A percentile compares a stretch with the other conserved stretches of the same genome.
Conservation (phyloP, 2,888 invertebrate species). For the Drosophila meridionalis region DNA sequence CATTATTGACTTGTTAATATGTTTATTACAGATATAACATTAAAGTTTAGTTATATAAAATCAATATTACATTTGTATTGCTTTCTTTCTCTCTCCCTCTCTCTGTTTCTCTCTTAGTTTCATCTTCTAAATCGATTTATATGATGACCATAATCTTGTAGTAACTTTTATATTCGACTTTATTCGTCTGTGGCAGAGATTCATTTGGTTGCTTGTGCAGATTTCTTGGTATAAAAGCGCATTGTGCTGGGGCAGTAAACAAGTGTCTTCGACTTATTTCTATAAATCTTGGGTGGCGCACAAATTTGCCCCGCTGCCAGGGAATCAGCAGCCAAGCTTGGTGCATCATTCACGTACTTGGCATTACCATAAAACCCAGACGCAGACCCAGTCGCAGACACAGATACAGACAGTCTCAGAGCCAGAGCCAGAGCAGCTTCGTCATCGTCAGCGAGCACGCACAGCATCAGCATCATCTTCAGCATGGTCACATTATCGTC, state of each 20-base stretch:
- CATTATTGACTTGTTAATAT: no score
- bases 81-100: not conserved
- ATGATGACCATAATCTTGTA: slow-evolving; percentile 42
- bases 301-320: slow-evolving; percentile 43
- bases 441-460: slow-evolving; percentile 42
- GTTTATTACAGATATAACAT: no score
- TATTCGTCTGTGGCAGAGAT: slow-evolving; percentile 29
- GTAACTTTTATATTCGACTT: slow-evolving; percentile 32
- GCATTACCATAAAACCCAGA: slow-evolving; percentile 73
- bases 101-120: not conserved
- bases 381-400: slow-evolving; percentile 4
- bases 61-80: not conserved
- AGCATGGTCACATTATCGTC: slow-evolving; percentile 61
- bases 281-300: slow-evolving; percentile 67
- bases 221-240: slow-evolving; percentile 14
- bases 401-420: slow-evolving; percentile 4
- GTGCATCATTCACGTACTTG: slow-evolving; percentile 69
- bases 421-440: slow-evolving; percentile 25
- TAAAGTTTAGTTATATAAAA: not conserved
- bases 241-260: slow-evolving; percentile 39
- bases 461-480: slow-evolving; percentile 27
- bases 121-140: slow-evolving; percentile 26
- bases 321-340: slow-evolving; percentile 56
- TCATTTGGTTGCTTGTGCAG: slow-evolving; percentile 38
- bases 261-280: slow-evolving; percentile 65